Base-by-base conservation (phyloP, 1,140 invertebrate genomes). In the Ips typographus region DNA sequence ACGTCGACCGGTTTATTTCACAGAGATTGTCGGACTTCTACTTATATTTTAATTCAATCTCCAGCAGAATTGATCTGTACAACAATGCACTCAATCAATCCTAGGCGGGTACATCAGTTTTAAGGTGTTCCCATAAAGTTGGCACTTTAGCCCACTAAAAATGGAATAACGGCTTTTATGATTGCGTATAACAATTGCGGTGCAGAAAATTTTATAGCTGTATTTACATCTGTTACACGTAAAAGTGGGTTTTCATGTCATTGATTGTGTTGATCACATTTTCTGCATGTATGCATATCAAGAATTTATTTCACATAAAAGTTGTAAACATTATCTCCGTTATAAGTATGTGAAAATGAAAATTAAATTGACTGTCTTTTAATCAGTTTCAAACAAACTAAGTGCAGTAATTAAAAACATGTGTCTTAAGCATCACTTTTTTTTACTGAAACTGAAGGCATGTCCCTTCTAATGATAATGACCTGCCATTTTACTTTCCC, bases 1-100 rank as follows among this genome's bases (percentile, higher is more conserved):
- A 59, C 37, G 65, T 51, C 7, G 57, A 68, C 65, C 65, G 65
- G 65, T 68, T 68, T 68, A 68, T 43, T 68, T 68, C 52, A 22
- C 52, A 22, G 22, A 22, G 36, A 56, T 64, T 62, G 44, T 38
- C 41, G 36, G 36, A 55, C 51, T 65, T 56, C 52, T 40, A 53
- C 7, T 8, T 40, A 59, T 8, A 38, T 40, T 65, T 56, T 65
- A 41, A 52, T 55, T 55, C 44, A 61, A 61, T 49, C 36, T 61
- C 22, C 22, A 22, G 22, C 22, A 22, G 22, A 7, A n/a, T 6
- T 37, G 6, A 7, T 56, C 2, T 37, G 37, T 39, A 56, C 53
- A 6, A 49, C 59, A 22, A 61, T 61, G 6, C 59, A 61, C 22
- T n/a, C 40, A 61, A 37, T 47, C 37, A 61, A 22, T 61, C 4